Conservation (phyloP, 2,113 vertebrate species). For the Edolisoma coerulescens region DNA sequence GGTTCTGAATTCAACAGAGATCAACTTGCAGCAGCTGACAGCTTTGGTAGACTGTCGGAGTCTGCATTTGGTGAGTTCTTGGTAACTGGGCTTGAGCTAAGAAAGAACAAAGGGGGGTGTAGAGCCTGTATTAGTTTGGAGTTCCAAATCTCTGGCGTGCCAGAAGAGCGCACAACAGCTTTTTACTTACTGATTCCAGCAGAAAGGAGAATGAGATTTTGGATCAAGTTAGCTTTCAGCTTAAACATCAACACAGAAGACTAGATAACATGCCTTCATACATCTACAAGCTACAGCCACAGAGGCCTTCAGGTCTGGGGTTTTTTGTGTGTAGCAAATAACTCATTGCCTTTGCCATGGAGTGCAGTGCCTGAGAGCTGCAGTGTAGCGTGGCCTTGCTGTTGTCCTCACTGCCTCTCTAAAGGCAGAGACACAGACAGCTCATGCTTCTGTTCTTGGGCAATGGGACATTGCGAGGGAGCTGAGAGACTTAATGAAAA, state of each 20-base stretch:
- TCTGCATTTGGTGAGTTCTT: conserved; percentile 89
- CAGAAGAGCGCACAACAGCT: neutral
- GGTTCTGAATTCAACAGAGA: conserved; percentile 90
- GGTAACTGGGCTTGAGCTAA: neutral
- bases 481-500: neutral
- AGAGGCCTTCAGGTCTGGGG: neutral
- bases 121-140: neutral
- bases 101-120: neutral
- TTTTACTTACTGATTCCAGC: neutral
- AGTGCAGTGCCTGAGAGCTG: neutral
- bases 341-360: neutral
- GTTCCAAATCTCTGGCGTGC: neutral
- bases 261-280: neutral
- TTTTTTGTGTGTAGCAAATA: neutral
- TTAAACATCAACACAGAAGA: neutral
- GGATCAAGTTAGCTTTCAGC: neutral
- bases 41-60: conserved; percentile 97
- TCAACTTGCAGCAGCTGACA: conserved; percentile 93
- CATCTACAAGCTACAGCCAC: neutral
- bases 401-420: neutral
- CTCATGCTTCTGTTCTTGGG: neutral
- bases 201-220: neutral
- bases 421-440: neutral
- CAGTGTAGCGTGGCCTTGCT: neutral
- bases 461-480: neutral